Conservation (phyloP, 2,113 vertebrate genomes). For the Alligator sinensis region DNA sequence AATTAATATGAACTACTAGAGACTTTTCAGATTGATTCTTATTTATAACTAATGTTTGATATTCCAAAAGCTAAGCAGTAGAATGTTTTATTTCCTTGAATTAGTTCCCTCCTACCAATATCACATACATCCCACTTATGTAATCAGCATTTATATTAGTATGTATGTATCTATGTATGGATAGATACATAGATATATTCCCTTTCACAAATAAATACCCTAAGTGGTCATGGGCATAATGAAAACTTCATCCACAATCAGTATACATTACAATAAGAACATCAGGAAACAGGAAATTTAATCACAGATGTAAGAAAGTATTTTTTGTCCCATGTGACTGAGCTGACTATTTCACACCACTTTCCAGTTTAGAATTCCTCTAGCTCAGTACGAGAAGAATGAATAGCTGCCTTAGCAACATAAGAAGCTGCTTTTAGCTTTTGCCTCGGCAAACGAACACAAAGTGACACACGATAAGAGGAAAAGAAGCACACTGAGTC, state of each 20-base stretch:
- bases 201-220: background rate
- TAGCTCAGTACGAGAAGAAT: background rate
- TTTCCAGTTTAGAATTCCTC: background rate
- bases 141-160: too few relatives aligned
- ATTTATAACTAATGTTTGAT: background rate
- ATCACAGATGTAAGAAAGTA: background rate
- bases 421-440: background rate
- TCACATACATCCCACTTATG: background rate
- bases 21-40: background rate
- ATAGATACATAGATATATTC: background rate
- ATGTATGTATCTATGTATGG: background rate
- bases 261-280: background rate
- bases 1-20: background rate
- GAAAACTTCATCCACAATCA: background rate
- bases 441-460: background rate
- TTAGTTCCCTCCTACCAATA: background rate
- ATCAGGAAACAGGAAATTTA: background rate
- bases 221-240: background rate
- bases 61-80: background rate
- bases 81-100: background rate
- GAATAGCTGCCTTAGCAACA: background rate
- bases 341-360: background rate
- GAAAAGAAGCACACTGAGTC: background rate
- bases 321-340: background rate
- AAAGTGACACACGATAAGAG: background rate